Conservation (phyloP, 1,140 invertebrate species). For the Scaptomyza pallida region DNA sequence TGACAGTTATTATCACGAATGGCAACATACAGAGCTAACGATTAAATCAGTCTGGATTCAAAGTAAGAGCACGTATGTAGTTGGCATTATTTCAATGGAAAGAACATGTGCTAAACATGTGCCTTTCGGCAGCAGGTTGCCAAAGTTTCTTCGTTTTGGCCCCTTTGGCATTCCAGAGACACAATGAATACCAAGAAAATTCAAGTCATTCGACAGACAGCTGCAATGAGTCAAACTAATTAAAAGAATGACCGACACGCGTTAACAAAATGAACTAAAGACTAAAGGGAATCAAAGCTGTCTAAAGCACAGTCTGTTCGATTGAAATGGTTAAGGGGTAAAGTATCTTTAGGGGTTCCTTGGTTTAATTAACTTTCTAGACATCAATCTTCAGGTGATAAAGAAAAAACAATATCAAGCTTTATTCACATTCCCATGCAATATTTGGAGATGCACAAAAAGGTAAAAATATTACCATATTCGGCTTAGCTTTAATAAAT, state of each 20-base stretch:
- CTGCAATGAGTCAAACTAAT: slow-evolving; percentile 47
- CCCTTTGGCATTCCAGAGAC: not conserved
- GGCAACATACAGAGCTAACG: not conserved
- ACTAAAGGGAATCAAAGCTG: not conserved
- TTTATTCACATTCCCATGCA: no score
- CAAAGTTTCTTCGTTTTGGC: not conserved
- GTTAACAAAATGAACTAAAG: not conserved
- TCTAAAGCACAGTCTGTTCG: slow-evolving; percentile 1
- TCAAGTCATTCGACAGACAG: slow-evolving; percentile 27
- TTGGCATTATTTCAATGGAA: slow-evolving; percentile 25
- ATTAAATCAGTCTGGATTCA: slow-evolving; percentile 5
- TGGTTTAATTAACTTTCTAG: slow-evolving; percentile 32
- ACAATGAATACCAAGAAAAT: slow-evolving; percentile 22
- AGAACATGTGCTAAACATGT: slow-evolving; percentile 37
- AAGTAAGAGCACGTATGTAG: slow-evolving; percentile 24
- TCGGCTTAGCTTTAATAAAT: no score
- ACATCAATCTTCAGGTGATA: no score
- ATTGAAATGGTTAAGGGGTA: slow-evolving; percentile 18
- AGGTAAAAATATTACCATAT: no score
- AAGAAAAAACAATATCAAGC: no score
- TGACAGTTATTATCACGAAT: slow-evolving; percentile 29
- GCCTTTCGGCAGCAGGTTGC: slow-evolving; percentile 29
- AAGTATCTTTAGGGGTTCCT: not conserved
- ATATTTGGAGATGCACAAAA: no score
- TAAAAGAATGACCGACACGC: slow-evolving; percentile 42